Percentiles rank a stretch among this genome's conserved stretches.
These are phyloP conservation scores for Cheilosia variabilis DNA, from an alignment of 2,888 invertebrate genomes.

Conservation along the genomic window DNA sequence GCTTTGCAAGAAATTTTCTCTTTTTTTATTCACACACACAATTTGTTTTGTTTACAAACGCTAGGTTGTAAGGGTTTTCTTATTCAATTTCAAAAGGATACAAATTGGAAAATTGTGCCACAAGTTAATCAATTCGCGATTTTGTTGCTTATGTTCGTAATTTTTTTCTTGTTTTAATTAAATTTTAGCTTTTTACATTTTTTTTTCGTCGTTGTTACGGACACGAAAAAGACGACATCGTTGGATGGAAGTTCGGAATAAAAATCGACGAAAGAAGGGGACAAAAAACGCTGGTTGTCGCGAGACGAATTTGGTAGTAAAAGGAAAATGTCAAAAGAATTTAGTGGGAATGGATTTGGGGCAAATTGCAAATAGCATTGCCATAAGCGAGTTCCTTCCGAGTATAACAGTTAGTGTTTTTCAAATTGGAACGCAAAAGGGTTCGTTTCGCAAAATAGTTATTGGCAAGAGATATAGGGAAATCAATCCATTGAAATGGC, in stretches of 20 bases:
- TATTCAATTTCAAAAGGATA: constrained; percentile 35
- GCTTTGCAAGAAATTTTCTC: constrained; percentile 64
- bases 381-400: constrained; percentile 3
- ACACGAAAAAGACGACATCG: constrained; percentile 75
- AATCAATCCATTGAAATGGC: too few species aligned
- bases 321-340: constrained; percentile 53
- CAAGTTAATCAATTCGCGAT: constrained; percentile 51
- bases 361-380: constrained; percentile 37
- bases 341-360: constrained; percentile 16
- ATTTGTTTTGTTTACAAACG: constrained; percentile 70
- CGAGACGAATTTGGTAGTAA: constrained; percentile 2
- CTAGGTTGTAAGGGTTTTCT: constrained; percentile 51
- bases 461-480: too few species aligned
- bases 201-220: constrained; percentile 70
- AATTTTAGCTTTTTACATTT: constrained; percentile 42
- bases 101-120: constrained; percentile 38
- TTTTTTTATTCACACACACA: constrained; percentile 53
- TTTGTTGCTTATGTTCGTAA: constrained; percentile 38
- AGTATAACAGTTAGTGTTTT: constrained; percentile 46
- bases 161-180: constrained; percentile 46
- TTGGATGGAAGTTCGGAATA: constrained; percentile 72
- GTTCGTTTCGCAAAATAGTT: neutral
- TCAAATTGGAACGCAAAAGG: neutral
- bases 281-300: constrained; percentile 34
- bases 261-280: constrained; percentile 50